Evolutionary conservation across 53 echinoderm and acorn worm species (phyloP).

Genomic region (Patiria pectinifera): DNA sequence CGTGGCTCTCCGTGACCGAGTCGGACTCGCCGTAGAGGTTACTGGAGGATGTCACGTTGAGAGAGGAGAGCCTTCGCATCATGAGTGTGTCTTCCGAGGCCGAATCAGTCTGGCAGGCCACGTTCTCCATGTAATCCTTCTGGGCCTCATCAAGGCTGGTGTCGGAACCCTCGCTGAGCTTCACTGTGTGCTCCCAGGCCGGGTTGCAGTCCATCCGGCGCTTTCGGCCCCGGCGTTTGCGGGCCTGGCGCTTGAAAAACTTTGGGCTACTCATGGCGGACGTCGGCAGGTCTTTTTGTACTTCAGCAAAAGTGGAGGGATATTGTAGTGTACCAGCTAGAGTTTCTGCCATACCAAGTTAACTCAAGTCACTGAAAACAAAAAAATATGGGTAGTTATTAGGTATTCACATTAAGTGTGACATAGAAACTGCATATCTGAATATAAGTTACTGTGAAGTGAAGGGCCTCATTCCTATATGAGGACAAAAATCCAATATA

Average conservation of each 20-base stretch:
- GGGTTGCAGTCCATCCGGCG: slow-evolving; percentile 88
- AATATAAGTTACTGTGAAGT: background rate
- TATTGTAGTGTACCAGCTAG: slow-evolving; percentile 63
- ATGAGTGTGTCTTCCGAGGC: slow-evolving; percentile 84
- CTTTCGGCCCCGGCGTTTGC: slow-evolving; percentile 87
- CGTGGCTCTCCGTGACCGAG: slow-evolving; percentile 89
- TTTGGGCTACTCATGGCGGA: slow-evolving; percentile 85
- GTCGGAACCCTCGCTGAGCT: slow-evolving; percentile 93
- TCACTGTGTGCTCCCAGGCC: slow-evolving; percentile 86
- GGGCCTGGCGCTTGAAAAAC: slow-evolving; percentile 72
- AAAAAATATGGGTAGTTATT: background rate
- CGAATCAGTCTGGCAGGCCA: slow-evolving; percentile 82
- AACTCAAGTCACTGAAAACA: slow-evolving; percentile 1
- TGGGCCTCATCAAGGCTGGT: slow-evolving; percentile 94
- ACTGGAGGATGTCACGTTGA: slow-evolving; percentile 96
- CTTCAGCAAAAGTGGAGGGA: slow-evolving; percentile 40
- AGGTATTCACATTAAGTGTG: no score
- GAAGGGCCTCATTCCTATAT: background rate
- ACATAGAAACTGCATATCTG: background rate
- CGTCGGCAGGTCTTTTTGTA: slow-evolving; percentile 69
- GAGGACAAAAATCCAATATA: no score
- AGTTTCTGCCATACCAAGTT: slow-evolving; percentile 58
- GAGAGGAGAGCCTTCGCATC: slow-evolving; percentile 89
- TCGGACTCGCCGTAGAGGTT: slow-evolving; percentile 98
- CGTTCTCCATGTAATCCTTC: slow-evolving; percentile 98